Conservation (phyloP, 2,888 invertebrate species). For the Schizaphis graminum region DNA sequence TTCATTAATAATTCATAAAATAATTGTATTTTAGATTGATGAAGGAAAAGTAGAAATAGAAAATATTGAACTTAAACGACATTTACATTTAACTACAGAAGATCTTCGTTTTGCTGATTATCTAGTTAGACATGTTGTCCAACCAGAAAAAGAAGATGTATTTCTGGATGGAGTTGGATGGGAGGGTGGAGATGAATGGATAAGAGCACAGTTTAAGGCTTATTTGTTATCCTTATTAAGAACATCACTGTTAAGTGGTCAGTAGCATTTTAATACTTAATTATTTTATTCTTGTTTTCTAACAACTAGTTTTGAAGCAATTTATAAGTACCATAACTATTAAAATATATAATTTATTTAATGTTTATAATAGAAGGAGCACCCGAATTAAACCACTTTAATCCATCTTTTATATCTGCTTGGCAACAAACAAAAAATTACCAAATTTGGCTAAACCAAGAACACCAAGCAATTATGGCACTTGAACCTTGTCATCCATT, state of each 20-base stretch:
- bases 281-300: slow-evolving; percentile 36
- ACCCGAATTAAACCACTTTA: slow-evolving; percentile 90
- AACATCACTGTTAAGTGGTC: slow-evolving; percentile 82
- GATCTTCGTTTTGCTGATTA: slow-evolving; percentile 96
- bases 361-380: slow-evolving; percentile 77
- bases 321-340: not conserved
- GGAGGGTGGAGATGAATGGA: slow-evolving; percentile 98
- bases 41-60: slow-evolving; percentile 89
- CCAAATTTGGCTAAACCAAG: slow-evolving; percentile 83
- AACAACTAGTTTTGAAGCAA: not conserved
- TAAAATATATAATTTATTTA: not conserved
- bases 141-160: slow-evolving; percentile 77
- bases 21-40: slow-evolving; percentile 75
- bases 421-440: slow-evolving; percentile 93
- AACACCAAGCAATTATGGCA: slow-evolving; percentile 77
- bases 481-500: slow-evolving; percentile 89
- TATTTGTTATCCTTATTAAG: slow-evolving; percentile 86
- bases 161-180: slow-evolving; percentile 82
- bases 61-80: slow-evolving; percentile 80
- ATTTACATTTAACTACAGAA: slow-evolving; percentile 91
- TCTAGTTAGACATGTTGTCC: slow-evolving; percentile 82
- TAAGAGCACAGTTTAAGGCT: slow-evolving; percentile 92
- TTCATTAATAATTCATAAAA: not conserved
- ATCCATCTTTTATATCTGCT: slow-evolving; percentile 83
- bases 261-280: slow-evolving; percentile 58